Evolutionary conservation across 2,888 invertebrate genomes (phyloP), one percentile per base, ranked within the genome.

Genomic region (Panzeria rudis): DNA sequence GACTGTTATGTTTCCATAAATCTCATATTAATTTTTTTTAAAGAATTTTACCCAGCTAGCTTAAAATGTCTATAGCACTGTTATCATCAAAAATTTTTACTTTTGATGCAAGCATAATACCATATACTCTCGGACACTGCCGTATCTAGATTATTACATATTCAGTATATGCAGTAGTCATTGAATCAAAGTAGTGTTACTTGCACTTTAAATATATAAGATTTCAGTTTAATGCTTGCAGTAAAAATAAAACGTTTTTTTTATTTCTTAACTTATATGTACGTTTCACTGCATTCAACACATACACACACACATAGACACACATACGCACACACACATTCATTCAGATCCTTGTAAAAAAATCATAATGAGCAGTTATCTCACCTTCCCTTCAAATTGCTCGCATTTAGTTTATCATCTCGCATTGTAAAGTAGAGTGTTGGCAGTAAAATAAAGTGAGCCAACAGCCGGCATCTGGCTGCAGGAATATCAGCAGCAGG

Each of bases 161-260:
- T 29, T 29, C 5, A 29, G 5, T 29, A 29, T 29, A 29, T 29
- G 3, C 29, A 29, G 13, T 9, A n/a, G 1, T 20, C 17, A 9
- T 41, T 41, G 7, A 41, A 15, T 3, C 25, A 47, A 47, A 47
- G 47, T 47, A 3, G 17, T n/a, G 20, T 8, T 8, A 20, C 17
- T 1, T 8, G 6, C 0, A 47, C 1, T 17, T 17, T 17, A 3
- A 6, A 47, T 35, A 3, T 32, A 7, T 11, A 68, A 15, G 9
- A 52, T 50, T 68, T 52, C 0, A 20, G 59, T 62, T 73, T 25
- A 64, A 41, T 41, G 52, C 52, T 41, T 38, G 75, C 52, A 64
- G 64, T 54, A 25, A 62, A 38, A 38, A 52, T 35, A 35, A 35
- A 35, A 35, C 35, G 5, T 5, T 29, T 29, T 29, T 4, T 29